Conservation (phyloP, 2,113 vertebrate genomes). For the Crotalus tigris region DNA sequence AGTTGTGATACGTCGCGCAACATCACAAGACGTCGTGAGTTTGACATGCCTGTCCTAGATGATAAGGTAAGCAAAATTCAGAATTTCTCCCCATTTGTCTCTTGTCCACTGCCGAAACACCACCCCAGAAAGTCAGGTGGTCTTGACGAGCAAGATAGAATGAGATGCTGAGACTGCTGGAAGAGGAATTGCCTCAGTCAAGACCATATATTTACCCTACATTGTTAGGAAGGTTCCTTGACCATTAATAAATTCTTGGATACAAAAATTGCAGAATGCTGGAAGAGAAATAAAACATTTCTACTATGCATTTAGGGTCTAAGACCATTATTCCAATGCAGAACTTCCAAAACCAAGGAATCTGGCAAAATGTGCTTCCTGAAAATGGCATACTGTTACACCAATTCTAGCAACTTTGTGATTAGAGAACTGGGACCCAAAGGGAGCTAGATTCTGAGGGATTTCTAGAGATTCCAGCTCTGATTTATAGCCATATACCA, state of each 20-base stretch:
- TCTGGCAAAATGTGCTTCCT: background rate
- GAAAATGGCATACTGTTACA: background rate
- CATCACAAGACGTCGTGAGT: too few species aligned
- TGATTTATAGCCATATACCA: background rate
- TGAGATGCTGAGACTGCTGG: background rate
- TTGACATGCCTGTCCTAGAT: background rate
- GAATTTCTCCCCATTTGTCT: background rate
- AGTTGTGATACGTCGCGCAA: too few species aligned
- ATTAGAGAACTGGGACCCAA: background rate
- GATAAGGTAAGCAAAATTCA: background rate
- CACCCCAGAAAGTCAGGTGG: rapidly evolving
- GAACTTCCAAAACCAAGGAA: background rate
- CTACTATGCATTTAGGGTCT: background rate
- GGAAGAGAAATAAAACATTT: background rate
- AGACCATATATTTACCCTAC: background rate
- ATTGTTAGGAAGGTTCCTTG: background rate
- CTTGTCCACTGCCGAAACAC: background rate
- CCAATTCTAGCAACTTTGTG: background rate
- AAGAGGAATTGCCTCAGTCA: background rate
- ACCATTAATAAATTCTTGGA: background rate
- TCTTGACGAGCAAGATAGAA: background rate
- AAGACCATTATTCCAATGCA: background rate
- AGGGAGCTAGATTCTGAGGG: background rate
- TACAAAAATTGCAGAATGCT: background rate
- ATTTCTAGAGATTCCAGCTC: background rate